phyloP scores from a whole-genome alignment of 2,888 invertebrate genomes.

The Neoaliturus tenellus region DNA sequence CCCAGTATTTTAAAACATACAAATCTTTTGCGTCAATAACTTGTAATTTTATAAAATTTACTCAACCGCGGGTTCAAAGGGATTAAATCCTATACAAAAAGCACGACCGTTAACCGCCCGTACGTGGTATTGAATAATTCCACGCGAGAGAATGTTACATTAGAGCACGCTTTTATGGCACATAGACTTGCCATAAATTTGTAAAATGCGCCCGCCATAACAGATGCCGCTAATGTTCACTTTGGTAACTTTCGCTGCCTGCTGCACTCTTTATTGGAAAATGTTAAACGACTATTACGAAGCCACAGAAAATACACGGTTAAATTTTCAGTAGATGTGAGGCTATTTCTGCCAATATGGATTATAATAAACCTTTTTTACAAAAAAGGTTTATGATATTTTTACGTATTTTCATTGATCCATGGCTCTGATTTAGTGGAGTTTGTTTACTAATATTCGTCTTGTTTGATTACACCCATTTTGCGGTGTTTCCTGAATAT shows the following conservation, averaged over 20 bases:
- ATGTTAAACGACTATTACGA: too few species aligned
- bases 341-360: too few species aligned
- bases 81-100: background rate
- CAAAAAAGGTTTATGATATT: too few species aligned
- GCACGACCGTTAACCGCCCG: background rate
- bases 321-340: too few species aligned
- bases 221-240: background rate
- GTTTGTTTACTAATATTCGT: too few species aligned
- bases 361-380: too few species aligned
- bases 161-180: conserved; percentile 5
- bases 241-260: background rate
- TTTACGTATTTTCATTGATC: too few species aligned
- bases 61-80: background rate
- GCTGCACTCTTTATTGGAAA: background rate
- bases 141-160: background rate
- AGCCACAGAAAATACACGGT: too few species aligned
- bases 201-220: background rate
- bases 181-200: conserved; percentile 7
- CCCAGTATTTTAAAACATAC: background rate
- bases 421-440: too few species aligned
- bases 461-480: too few species aligned
- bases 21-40: background rate
- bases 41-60: background rate
- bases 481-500: too few species aligned
- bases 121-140: background rate